These are phyloP conservation scores for Paraplagusia blochii DNA, from an alignment of 2,113 vertebrate species.

Conservation along the genomic window DNA sequence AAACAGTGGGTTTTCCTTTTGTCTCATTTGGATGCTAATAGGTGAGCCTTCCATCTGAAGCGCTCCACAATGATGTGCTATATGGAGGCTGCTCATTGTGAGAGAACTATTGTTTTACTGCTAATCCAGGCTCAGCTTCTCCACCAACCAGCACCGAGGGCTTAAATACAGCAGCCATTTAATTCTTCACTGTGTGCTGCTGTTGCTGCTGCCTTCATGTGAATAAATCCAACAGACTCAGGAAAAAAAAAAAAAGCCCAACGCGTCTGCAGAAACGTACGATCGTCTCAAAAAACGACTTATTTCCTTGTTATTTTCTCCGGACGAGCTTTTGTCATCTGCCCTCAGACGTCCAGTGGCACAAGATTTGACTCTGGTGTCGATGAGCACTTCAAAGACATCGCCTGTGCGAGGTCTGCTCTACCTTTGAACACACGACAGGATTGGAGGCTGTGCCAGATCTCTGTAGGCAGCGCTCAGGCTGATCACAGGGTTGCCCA, in stretches of 20 bases:
- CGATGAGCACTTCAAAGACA: constrained; percentile 85
- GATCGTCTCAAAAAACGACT: constrained; percentile 84
- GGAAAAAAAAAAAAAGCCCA: constrained; percentile 62
- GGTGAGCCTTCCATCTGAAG: constrained; percentile 56
- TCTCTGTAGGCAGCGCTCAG: constrained; percentile 80
- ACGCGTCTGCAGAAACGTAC: constrained; percentile 63
- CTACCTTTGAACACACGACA: constrained; percentile 86
- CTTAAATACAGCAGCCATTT: constrained; percentile 65
- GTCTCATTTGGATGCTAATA: constrained; percentile 42
- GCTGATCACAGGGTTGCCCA: constrained; percentile 76
- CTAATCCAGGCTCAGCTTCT: constrained; percentile 66
- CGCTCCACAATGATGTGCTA: constrained; percentile 46
- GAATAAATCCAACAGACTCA: constrained; percentile 61
- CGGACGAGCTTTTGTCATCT: constrained; percentile 70
- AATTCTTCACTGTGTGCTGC: constrained; percentile 62
- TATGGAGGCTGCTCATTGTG: constrained; percentile 69
- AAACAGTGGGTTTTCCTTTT: constrained; percentile 44
- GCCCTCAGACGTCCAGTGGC: constrained; percentile 78
- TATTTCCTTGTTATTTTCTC: constrained; percentile 45
- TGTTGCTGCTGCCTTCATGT: constrained; percentile 54
- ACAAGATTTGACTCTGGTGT: constrained; percentile 84
- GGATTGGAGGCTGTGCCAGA: constrained; percentile 80
- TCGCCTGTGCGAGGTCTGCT: constrained; percentile 76
- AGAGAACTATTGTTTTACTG: constrained; percentile 60
- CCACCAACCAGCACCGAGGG: constrained; percentile 62